phyloP scores from a whole-genome alignment of 2,797 vertebrate species.

The Lutjanus campechanus region DNA sequence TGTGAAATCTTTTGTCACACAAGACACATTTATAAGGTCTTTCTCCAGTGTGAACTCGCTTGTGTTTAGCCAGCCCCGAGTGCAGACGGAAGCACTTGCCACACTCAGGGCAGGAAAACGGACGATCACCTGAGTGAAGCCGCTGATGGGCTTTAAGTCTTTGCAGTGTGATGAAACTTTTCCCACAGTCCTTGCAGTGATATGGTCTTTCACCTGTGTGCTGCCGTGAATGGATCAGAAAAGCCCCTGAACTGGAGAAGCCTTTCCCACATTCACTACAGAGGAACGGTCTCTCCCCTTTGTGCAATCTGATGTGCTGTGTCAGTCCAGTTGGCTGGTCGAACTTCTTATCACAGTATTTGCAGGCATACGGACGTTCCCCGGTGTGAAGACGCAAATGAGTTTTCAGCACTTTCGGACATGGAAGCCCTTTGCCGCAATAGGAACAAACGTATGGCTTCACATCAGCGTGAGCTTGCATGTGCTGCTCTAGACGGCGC shows the following conservation, averaged over 20 bases:
- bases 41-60: neutral
- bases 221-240: neutral
- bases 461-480: neutral
- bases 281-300: conserved; percentile 11
- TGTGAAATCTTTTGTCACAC: neutral
- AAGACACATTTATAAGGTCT: neutral
- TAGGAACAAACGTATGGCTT: conserved; percentile 15
- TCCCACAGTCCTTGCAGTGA: conserved; percentile 12
- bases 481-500: conserved; percentile 1
- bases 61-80: neutral
- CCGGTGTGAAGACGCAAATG: conserved; percentile 10
- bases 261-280: conserved; percentile 11
- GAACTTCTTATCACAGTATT: conserved; percentile 14
- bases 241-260: neutral
- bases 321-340: conserved; percentile 7
- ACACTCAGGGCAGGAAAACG: neutral
- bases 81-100: neutral
- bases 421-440: conserved; percentile 12
- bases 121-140: neutral
- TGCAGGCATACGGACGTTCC: conserved; percentile 11
- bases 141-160: conserved; percentile 5
- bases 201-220: conserved; percentile 12
- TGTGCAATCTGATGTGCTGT: conserved; percentile 10
- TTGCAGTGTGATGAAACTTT: neutral
- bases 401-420: conserved; percentile 17